Base-by-base conservation (phyloP, 2,888 invertebrate genomes). In the Archips xylosteana region DNA sequence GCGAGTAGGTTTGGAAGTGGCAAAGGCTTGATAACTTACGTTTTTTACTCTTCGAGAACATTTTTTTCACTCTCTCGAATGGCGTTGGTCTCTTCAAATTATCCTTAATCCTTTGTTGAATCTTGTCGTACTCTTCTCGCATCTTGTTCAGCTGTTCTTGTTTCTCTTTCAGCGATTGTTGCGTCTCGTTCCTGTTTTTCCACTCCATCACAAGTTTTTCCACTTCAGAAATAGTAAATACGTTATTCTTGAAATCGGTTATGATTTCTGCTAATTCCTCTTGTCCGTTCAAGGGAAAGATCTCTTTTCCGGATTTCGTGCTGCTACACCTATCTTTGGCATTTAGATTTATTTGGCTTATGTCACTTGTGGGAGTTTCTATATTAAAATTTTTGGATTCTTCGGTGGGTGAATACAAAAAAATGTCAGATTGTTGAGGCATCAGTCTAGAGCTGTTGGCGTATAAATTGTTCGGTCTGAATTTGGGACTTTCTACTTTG, bases 231-330 rank as follows among this genome's bases (percentile, higher is more conserved):
- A 98, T 97, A 0, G 97, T 97, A 78, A 97, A 97, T 3, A 98
- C 97, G 83, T 98, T 97, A 83, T 98, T 98, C 87, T 98, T 98
- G 83, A 97, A 98, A 83, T 98, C 98, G 83, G 96, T 97, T 85
- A 98, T 97, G 67, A 98, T 97, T 91, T 98, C 98, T 3, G 97
- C 96, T 74, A 98, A 93, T 85, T 98, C 98, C 77, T 97, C 97
- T 85, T 98, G 97, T 2, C 95, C 95, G 0, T 92, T 94, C 4
- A 91, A 81, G 1, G 92, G 92, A 75, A 82, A 89, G n/a, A 70
- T 85, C 57, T 93, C 94, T 78, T 92, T 92, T 0, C 90, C 87
- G 10, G 92, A 93, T 79, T 94, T 94, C 42, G 93, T 79, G 78
- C 93, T 92, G 54, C 91, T 91, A 77, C 84, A 92, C 57, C 90